phyloP scores from a whole-genome alignment of 2,113 vertebrate genomes.

The Neolamprologus sp. region DNA sequence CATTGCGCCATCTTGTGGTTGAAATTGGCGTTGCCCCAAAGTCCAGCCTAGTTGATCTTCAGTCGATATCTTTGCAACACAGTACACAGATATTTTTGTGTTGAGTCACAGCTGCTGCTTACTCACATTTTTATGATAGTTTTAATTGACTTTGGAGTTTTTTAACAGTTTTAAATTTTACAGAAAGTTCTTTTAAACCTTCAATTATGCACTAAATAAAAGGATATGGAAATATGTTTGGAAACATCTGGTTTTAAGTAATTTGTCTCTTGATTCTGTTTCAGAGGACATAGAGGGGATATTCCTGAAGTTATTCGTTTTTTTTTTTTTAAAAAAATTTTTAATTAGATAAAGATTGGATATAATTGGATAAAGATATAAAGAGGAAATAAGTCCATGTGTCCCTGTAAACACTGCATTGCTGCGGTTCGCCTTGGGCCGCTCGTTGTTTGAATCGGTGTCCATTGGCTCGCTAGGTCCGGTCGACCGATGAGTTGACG shows the following conservation, averaged over 20 bases:
- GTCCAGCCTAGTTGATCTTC: not conserved
- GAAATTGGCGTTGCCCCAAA: rapidly evolving
- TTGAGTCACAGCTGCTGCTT: not conserved
- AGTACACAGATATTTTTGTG: not conserved
- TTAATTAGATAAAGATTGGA: too few species aligned
- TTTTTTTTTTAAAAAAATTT: too few species aligned
- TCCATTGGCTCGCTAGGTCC: not conserved
- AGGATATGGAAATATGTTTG: not conserved
- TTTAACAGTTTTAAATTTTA: not conserved
- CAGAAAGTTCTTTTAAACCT: not conserved
- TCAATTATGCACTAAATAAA: not conserved
- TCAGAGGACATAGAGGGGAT: not conserved
- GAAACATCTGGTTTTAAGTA: not conserved
- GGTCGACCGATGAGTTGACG: not conserved
- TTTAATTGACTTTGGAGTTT: not conserved
- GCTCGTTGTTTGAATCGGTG: not conserved
- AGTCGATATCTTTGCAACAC: not conserved
- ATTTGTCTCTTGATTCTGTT: not conserved
- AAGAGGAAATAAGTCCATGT: not conserved
- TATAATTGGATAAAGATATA: not conserved
- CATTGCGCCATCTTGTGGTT: not conserved
- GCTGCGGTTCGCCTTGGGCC: rapidly evolving
- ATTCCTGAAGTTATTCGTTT: rapidly evolving
- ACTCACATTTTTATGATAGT: not conserved
- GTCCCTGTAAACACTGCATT: not conserved